phyloP scores from a whole-genome alignment of 2,888 invertebrate species.

The Dusona sp. region DNA sequence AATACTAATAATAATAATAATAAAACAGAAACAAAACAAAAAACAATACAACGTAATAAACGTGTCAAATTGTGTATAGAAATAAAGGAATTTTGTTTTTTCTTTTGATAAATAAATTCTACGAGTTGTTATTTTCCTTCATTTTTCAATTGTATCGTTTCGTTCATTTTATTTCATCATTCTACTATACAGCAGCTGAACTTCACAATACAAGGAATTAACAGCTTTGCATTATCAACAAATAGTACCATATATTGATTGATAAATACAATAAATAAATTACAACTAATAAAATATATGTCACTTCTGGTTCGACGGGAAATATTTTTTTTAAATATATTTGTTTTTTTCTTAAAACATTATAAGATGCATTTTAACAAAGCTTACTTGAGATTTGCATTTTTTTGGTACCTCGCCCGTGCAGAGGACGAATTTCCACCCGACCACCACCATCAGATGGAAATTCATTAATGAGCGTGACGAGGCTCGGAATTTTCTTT shows the following conservation, averaged over 20 bases:
- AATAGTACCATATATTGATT: conserved; percentile 65
- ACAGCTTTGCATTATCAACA: conserved; percentile 65
- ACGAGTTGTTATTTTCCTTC: neutral
- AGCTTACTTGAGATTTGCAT: conserved; percentile 70
- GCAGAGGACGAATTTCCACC: conserved; percentile 77
- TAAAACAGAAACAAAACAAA: conserved; percentile 28
- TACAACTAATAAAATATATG: conserved; percentile 78
- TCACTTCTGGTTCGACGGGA: conserved; percentile 84
- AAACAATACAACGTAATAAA: no score
- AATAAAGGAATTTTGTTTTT: conserved; percentile 70
- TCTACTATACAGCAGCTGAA: conserved; percentile 79
- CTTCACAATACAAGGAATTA: conserved; percentile 78
- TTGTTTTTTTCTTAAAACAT: conserved; percentile 56
- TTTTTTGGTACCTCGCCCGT: conserved; percentile 73
- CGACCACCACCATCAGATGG: conserved; percentile 84
- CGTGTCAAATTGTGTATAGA: no score
- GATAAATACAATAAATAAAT: conserved; percentile 76
- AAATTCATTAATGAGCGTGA: conserved; percentile 77
- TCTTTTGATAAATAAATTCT: conserved; percentile 77
- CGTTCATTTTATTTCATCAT: conserved; percentile 73
- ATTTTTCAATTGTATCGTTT: conserved; percentile 54
- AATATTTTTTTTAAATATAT: conserved; percentile 69
- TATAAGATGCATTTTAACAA: conserved; percentile 56
- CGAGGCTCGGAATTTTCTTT: conserved; percentile 76
- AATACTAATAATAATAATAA: conserved; percentile 17